Base-by-base conservation (phyloP, 1,140 invertebrate species). In the Ceratina calcarata region DNA sequence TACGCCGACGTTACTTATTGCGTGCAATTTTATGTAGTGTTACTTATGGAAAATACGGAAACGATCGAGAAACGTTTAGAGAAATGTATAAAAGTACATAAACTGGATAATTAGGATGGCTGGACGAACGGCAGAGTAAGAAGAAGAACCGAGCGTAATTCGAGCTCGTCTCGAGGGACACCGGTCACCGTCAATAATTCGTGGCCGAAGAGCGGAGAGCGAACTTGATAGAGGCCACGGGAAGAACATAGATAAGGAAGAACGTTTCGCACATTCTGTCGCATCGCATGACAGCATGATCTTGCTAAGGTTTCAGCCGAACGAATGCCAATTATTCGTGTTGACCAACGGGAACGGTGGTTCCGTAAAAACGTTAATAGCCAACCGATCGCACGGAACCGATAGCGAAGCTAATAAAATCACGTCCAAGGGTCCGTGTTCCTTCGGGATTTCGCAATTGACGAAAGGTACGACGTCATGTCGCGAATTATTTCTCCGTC, bases 361-460 rank as follows among this genome's bases (percentile, higher is more conserved):
- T 57, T 57, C 55, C n/a, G n/a, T 15, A n/a, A n/a, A 65, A 57
- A 70, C n/a, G 22, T 24, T 68, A 67, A 68, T 62, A 65, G 15
- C 55, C 66, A 65, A 45, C n/a, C 22, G 64, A 13, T 45, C 10
- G 51, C 22, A 20, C 58, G 15, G 37, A 15, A 37, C 51, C 13
- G 49, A 6, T 64, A 70, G 49, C 58, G 51, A 45, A 45, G 51
- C 51, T 27, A 72, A 64, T 57, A 53, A 57, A 45, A 78, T 78
- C 60, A 22, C 22, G 27, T 72, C 32, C 16, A 57, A 72, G 58
- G 60, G 24, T 49, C 12, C 55, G 27, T 53, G 18, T 53, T 68
- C 67, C 76, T 85, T 82, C 32, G 20, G 45, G 79, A 80, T 80
- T 77, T 77, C 74, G 83, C 78, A 67, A 83, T 64, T 67, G 69